Evolutionary conservation across 1,140 invertebrate species (phyloP).

Genomic region (Galendromus occidentalis): DNA sequence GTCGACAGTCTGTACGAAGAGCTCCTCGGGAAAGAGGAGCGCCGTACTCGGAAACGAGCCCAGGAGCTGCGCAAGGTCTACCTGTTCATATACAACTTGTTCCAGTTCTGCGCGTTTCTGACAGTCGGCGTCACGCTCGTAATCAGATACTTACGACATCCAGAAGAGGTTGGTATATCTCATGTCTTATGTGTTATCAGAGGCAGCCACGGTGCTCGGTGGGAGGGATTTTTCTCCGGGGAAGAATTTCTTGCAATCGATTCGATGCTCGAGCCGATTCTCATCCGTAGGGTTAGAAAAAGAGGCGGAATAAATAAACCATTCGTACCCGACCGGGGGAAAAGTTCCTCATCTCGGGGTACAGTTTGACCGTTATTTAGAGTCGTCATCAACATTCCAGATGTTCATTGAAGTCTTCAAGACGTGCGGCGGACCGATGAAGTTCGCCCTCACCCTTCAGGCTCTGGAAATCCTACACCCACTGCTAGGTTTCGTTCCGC

Average conservation of each 20-base stretch:
- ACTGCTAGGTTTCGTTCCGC: conserved; percentile 59
- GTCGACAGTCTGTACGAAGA: not conserved
- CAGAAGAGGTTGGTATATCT: conserved; percentile 34
- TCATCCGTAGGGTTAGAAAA: no score
- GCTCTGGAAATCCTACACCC: conserved; percentile 74
- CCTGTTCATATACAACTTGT: conserved; percentile 68
- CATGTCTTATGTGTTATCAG: conserved; percentile 6
- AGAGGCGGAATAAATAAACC: no score
- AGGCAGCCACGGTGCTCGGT: conserved; percentile 9
- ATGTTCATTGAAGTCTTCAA: conserved; percentile 50
- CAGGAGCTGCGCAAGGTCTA: conserved; percentile 62
- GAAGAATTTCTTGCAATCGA: no score
- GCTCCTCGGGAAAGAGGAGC: not conserved
- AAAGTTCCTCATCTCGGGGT: no score
- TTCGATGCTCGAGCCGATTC: no score
- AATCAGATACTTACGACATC: conserved; percentile 50
- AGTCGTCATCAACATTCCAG: conserved; percentile 25
- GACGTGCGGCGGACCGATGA: conserved; percentile 52
- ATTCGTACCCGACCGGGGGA: no score
- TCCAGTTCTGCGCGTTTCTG: conserved; percentile 66
- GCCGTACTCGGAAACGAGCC: conserved; percentile 24
- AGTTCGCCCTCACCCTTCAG: conserved; percentile 58
- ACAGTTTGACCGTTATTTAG: no score
- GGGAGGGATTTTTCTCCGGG: no score
- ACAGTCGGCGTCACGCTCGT: conserved; percentile 53